Percentiles rank a stretch among this genome's conserved stretches.
These are phyloP conservation scores for Crocodylus rhombifer DNA, from an alignment of 2,797 vertebrate genomes.

Conservation along the genomic window DNA sequence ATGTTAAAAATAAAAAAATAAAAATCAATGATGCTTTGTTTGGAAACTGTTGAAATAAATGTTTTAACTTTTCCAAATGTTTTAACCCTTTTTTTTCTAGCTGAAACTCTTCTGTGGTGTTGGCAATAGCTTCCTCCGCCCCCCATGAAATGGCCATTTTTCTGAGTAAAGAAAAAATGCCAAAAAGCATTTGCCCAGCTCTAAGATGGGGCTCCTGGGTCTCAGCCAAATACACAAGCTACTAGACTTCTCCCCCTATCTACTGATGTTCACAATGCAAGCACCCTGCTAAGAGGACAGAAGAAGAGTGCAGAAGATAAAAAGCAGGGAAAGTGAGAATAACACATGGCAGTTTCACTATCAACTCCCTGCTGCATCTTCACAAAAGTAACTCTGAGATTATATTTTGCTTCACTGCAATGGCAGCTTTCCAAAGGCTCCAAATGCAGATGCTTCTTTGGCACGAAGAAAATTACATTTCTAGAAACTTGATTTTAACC, in stretches of 20 bases:
- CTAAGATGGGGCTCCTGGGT: background rate
- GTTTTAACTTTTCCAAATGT: too few relatives aligned
- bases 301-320: background rate
- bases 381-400: background rate
- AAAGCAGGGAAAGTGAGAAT: background rate
- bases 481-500: background rate
- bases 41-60: too few relatives aligned
- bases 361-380: accelerated
- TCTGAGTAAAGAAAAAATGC: too few relatives aligned
- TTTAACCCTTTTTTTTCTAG: too few relatives aligned
- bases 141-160: too few relatives aligned
- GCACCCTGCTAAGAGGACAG: background rate
- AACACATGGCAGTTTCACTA: background rate
- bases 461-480: accelerated
- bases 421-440: background rate
- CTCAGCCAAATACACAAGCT: background rate
- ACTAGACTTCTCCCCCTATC: background rate
- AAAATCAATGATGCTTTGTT: too few relatives aligned
- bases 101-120: too few relatives aligned
- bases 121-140: too few relatives aligned
- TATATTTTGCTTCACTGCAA: accelerated
- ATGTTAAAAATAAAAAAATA: too few relatives aligned
- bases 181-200: too few relatives aligned
- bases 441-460: accelerated
- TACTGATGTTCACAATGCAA: background rate